Evolutionary conservation across 2,113 vertebrate species (phyloP), one percentile per base, ranked within the genome.

Genomic region (Serinus canaria): DNA sequence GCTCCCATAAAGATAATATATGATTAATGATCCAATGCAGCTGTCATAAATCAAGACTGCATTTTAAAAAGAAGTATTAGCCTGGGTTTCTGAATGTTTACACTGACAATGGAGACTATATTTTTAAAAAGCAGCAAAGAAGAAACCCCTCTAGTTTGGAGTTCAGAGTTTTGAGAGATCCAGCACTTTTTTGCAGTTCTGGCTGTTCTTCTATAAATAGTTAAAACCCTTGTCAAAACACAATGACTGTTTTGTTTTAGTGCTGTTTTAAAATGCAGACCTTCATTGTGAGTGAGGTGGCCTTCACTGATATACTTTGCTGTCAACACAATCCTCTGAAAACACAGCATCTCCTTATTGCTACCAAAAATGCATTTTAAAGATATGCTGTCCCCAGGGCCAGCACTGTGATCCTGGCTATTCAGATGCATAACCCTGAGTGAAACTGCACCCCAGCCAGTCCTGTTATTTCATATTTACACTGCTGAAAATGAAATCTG

Each of bases 11-110:
- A 99, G 99, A 99, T 99, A 99, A 99, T 98, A 98, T 99, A 98
- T 99, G 99, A 99, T 99, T 99, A 99, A 99, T 98, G 97, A 98
- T 97, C 98, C 98, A 98, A 98, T 98, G 97, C 98, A 99, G 99
- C 99, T 99, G 99, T 96, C 98, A 97, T 97, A 98, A 99, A 99
- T 99, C 98, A 99, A 99, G 97, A 98, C 97, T 97, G 97, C 97
- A 97, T 98, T 98, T 98, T 98, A 98, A 99, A 98, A 98, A 98
- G 98, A 98, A 98, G 97, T 98, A 98, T 98, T 97, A 98, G 97
- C 96, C 97, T 96, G 93, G 91, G 78, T 88, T 97, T 95, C 94
- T 94, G 83, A 96, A 97, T 89, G 90, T 97, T 98, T 98, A 98
- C 98, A 97, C 95, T 90, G 96, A 98, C 98, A 98, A 98, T 96